Base-by-base conservation (phyloP, 2,888 invertebrate species). In the Drosophila mayaguana region DNA sequence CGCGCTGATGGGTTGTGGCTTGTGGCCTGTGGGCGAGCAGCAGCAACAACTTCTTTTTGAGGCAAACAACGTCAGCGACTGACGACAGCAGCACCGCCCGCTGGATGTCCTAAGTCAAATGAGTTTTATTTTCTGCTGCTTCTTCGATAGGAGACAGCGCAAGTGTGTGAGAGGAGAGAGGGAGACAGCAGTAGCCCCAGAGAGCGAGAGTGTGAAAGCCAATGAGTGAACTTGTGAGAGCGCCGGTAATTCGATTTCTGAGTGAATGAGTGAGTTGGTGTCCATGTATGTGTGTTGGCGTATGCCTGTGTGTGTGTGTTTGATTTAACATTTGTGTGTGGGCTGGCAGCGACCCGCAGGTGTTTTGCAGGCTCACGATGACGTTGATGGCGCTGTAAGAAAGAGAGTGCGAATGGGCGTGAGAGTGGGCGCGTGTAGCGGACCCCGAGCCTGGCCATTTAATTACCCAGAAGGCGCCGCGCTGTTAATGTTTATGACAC, bases 31-130 rank as follows among this genome's bases (percentile, higher is more conserved):
- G 45, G 60, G 55, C 59, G 46, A 46, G 65, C 61, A 66, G 73
- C 65, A 76, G 76, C 65, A 74, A 78, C 63, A 80, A 86, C 86
- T 88, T 83, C 78, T 84, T 85, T 84, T 75, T 73, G 72, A 67
- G 53, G 74, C 86, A 81, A 81, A 78, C 69, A 75, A 78, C 86
- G 78, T 75, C 88, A 86, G 78, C 79, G 86, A 88, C 89, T 78
- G 76, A 80, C 85, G 83, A 75, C 85, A 78, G 75, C 81, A 83
- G 74, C 87, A 64, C 74, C 83, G 54, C 46, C 69, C 54, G 69
- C 74, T 80, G 67, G 70, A 82, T 62, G 59, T 63, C 50, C 54
- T 50, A 57, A 54, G 61, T 46, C 43, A 53, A 64, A 51, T 48
- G 12, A 34, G 46, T 36, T 56, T 51, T 45, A 34, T 48, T 18